A percentile compares a stretch with the other conserved stretches of the same genome.
These are phyloP conservation scores for Phragmatobia fuliginosa DNA, from an alignment of 2,888 invertebrate species.

Conservation along the genomic window DNA sequence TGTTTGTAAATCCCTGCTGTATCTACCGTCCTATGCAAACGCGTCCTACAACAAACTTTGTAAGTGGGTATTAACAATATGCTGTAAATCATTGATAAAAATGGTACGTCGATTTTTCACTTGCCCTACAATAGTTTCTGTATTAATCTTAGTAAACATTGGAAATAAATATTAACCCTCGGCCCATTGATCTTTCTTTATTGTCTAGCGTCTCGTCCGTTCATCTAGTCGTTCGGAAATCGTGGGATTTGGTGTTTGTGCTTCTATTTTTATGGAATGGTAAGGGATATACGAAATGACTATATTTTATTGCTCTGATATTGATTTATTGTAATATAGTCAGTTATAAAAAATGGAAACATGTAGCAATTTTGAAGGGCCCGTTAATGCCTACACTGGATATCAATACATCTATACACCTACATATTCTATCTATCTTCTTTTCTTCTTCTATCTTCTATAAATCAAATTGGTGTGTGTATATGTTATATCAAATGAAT, in stretches of 20 bases:
- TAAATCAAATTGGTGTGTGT: too few species aligned
- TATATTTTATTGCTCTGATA: slow-evolving; percentile 1
- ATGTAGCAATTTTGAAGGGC: neutral
- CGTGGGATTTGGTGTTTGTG: slow-evolving; percentile 29
- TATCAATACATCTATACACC: too few species aligned
- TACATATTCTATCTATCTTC: too few species aligned
- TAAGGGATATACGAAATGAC: slow-evolving; percentile 2
- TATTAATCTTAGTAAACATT: slow-evolving; percentile 44
- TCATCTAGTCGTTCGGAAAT: slow-evolving; percentile 24
- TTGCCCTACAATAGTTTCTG: slow-evolving; percentile 44
- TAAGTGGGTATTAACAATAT: slow-evolving; percentile 34
- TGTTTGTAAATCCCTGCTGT: slow-evolving; percentile 19
- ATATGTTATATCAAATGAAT: too few species aligned
- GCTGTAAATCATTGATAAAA: slow-evolving; percentile 38
- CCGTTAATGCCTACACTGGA: too few species aligned
- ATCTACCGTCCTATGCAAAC: slow-evolving; percentile 23
- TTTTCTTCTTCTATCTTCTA: too few species aligned
- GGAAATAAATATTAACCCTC: slow-evolving; percentile 46
- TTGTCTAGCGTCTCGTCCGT: slow-evolving; percentile 23
- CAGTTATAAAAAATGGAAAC: neutral
- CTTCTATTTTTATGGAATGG: slow-evolving; percentile 30
- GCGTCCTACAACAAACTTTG: slow-evolving; percentile 15
- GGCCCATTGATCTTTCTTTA: slow-evolving; percentile 42
- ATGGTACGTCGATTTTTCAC: slow-evolving; percentile 44
- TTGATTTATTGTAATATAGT: neutral